These are phyloP conservation scores for Antheraea yamamai DNA, from an alignment of 2,888 invertebrate genomes.

Conservation along the genomic window DNA sequence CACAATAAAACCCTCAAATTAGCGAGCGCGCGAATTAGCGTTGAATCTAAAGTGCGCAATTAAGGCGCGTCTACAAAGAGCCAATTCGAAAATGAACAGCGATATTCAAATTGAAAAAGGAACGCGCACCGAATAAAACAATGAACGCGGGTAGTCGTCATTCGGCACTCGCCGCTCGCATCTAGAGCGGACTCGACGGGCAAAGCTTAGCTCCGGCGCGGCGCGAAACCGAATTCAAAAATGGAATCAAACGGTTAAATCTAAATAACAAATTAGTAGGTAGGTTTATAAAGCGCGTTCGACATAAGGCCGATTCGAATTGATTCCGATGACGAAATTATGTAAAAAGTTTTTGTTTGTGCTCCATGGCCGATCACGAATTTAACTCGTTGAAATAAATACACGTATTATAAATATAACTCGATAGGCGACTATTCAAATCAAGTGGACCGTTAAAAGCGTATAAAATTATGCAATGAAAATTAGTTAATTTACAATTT, in stretches of 20 bases:
- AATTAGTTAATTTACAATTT: conserved; percentile 6
- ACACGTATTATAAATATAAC: conserved; percentile 2
- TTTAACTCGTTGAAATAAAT: background rate
- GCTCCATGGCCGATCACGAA: conserved; percentile 14
- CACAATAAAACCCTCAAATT: conserved; percentile 77
- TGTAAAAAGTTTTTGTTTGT: conserved; percentile 38
- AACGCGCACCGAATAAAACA: conserved; percentile 76
- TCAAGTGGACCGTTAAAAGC: conserved; percentile 1
- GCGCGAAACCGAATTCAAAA: conserved; percentile 68
- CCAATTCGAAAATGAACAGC: conserved; percentile 78
- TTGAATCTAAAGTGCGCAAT: conserved; percentile 80
- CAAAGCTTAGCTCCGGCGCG: conserved; percentile 30
- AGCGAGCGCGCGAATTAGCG: conserved; percentile 73
- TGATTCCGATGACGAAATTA: conserved; percentile 62
- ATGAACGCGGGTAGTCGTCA: conserved; percentile 54
- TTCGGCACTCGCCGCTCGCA: conserved; percentile 50
- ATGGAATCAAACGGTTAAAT: conserved; percentile 67
- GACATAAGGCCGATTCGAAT: conserved; percentile 62
- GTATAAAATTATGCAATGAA: conserved; percentile 7
- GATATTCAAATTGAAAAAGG: conserved; percentile 80
- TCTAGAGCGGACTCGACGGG: conserved; percentile 45
- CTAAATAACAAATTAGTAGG: conserved; percentile 77
- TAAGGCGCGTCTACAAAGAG: conserved; percentile 75
- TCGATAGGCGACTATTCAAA: conserved; percentile 3
- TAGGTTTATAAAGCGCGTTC: conserved; percentile 66